Conservation (phyloP, 1,140 invertebrate genomes). For the Saxidomus purpurata region DNA sequence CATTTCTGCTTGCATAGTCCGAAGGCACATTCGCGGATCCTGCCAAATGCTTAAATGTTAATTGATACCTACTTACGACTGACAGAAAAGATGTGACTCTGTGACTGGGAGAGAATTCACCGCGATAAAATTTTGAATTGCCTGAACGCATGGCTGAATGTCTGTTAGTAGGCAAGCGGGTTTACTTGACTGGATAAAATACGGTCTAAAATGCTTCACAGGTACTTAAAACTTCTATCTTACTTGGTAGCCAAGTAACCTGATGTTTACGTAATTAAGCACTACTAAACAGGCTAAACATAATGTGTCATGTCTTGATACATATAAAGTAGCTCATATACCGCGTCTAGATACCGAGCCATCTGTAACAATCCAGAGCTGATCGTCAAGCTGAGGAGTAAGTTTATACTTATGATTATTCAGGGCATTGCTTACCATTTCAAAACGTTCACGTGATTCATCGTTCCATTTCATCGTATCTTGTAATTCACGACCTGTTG, state of each 20-base stretch:
- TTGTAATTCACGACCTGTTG: conserved; percentile 31
- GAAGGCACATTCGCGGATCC: too few species aligned
- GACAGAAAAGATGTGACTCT: conserved; percentile 70
- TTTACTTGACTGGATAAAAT: conserved; percentile 64
- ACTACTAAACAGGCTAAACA: conserved; percentile 68
- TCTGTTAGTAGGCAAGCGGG: conserved; percentile 67
- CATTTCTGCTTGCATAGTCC: conserved; percentile 70
- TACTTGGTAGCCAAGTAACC: conserved; percentile 46
- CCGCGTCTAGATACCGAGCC: conserved; percentile 42
- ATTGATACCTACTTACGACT: conserved; percentile 50
- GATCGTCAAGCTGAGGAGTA: conserved; percentile 50
- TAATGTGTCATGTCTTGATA: conserved; percentile 40
- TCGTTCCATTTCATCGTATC: conserved; percentile 62
- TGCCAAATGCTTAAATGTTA: conserved; percentile 28
- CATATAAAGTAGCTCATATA: conserved; percentile 64
- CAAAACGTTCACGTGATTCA: conserved; percentile 27
- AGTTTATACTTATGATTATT: conserved; percentile 9
- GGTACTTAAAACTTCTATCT: conserved; percentile 47
- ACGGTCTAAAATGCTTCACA: conserved; percentile 71
- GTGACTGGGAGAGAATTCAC: conserved; percentile 68
- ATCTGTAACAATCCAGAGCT: conserved; percentile 71
- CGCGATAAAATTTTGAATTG: conserved; percentile 58
- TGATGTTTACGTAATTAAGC: conserved; percentile 59
- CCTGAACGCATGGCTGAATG: conserved; percentile 69
- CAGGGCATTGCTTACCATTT: conserved; percentile 4